Conservation (phyloP, 2,113 vertebrate species). For the Apodemus speciosus region DNA sequence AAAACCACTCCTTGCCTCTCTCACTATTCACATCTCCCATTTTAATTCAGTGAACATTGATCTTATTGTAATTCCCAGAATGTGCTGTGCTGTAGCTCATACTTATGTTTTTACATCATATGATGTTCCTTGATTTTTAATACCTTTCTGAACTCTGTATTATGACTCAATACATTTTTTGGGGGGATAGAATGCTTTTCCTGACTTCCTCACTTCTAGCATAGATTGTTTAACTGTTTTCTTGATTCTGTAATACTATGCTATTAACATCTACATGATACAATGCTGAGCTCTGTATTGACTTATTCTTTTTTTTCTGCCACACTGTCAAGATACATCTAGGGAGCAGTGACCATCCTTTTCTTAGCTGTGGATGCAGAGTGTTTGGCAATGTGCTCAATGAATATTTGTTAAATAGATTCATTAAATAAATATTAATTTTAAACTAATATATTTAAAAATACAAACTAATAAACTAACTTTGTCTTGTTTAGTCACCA, state of each 20-base stretch:
- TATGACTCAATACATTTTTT: constrained; percentile 2
- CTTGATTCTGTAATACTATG: not conserved
- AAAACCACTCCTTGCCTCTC: not conserved
- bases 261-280: not conserved
- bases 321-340: not conserved
- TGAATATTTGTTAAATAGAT: constrained; percentile 15
- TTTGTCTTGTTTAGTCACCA: constrained; percentile 1
- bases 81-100: not conserved
- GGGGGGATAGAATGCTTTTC: not conserved
- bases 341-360: not conserved
- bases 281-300: not conserved
- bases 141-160: not conserved
- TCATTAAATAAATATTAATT: not conserved
- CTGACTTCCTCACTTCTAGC: not conserved
- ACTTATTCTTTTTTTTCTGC: not conserved
- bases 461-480: too few species aligned
- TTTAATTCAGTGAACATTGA: not conserved
- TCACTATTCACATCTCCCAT: not conserved
- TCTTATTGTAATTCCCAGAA: not conserved
- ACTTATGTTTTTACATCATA: not conserved
- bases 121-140: not conserved
- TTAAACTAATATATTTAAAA: too few species aligned
- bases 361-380: not conserved
- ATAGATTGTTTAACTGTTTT: not conserved
- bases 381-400: not conserved